A percentile compares a stretch with the other conserved stretches of the same genome.
These are phyloP conservation scores for Laspeyria flexula DNA, from an alignment of 2,888 invertebrate genomes.

Conservation along the genomic window DNA sequence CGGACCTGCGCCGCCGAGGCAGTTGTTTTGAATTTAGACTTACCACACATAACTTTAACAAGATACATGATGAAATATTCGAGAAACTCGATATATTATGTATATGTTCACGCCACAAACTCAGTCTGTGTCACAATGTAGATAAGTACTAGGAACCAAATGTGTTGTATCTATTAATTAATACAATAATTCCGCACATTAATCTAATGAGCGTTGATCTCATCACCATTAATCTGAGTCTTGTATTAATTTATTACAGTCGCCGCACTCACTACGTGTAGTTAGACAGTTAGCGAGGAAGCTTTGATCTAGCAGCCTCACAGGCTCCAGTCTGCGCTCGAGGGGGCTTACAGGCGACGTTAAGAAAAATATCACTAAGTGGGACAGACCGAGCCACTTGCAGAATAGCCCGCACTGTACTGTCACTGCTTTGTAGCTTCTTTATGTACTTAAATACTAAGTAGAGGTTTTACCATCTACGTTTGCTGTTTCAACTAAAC, in stretches of 20 bases:
- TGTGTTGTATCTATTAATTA: not conserved
- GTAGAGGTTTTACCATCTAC: too few relatives aligned
- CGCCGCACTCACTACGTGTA: not conserved
- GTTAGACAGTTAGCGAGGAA: not conserved
- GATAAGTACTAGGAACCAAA: too few relatives aligned
- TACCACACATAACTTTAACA: too few relatives aligned
- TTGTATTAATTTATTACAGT: not conserved
- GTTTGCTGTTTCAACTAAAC: too few relatives aligned
- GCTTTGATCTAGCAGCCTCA: constrained; percentile 7
- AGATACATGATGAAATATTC: too few relatives aligned
- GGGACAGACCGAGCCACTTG: constrained; percentile 8
- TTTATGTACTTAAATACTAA: too few relatives aligned
- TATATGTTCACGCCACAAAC: too few relatives aligned
- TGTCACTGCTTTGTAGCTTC: not conserved
- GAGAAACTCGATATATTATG: too few relatives aligned
- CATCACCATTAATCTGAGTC: not conserved
- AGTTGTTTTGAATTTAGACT: too few relatives aligned
- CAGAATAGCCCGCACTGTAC: not conserved
- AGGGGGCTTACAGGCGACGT: constrained; percentile 9
- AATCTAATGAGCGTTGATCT: not conserved
- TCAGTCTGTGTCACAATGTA: too few relatives aligned
- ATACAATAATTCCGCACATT: not conserved
- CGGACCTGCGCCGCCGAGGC: too few relatives aligned
- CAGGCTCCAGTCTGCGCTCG: constrained; percentile 6
- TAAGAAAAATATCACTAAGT: constrained; percentile 16